Evolutionary conservation across 2,888 invertebrate species (phyloP).

Genomic region (Sphinx pinastri): DNA sequence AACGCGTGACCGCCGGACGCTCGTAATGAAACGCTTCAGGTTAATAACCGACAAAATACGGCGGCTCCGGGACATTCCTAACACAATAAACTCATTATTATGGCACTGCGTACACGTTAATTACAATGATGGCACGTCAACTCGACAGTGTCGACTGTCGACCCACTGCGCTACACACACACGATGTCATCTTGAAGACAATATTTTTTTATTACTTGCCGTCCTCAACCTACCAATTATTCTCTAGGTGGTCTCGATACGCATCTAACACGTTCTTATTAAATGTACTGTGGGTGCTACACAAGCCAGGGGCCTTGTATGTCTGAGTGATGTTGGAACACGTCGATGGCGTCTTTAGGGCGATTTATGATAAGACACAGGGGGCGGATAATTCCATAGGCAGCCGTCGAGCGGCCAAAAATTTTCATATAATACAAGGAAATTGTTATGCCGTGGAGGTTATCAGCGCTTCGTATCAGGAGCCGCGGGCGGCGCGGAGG

Average conservation of each 20-base stretch:
- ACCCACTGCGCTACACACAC: background rate
- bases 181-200: slow-evolving; percentile 3
- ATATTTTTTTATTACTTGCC: background rate
- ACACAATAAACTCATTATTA: slow-evolving; percentile 56
- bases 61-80: slow-evolving; percentile 59
- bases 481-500: slow-evolving; percentile 42
- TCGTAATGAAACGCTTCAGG: slow-evolving; percentile 65
- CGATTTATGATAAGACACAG: no score
- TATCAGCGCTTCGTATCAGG: slow-evolving; percentile 30
- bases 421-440: slow-evolving; percentile 15
- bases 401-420: background rate
- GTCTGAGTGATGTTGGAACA: no score
- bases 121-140: slow-evolving; percentile 27
- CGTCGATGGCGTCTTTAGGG: no score
- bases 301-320: no score
- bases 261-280: background rate
- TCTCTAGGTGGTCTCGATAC: background rate
- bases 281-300: background rate
- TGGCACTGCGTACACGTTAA: slow-evolving; percentile 45
- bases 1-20: slow-evolving; percentile 73
- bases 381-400: background rate
- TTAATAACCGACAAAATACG: slow-evolving; percentile 68
- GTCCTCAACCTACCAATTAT: no score
- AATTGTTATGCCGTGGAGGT: slow-evolving; percentile 33
- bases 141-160: background rate